A percentile compares a stretch with the other conserved stretches of the same genome.
Evolutionary conservation across 1,140 invertebrate species (phyloP).

Genomic region (Aphelinus certus): DNA sequence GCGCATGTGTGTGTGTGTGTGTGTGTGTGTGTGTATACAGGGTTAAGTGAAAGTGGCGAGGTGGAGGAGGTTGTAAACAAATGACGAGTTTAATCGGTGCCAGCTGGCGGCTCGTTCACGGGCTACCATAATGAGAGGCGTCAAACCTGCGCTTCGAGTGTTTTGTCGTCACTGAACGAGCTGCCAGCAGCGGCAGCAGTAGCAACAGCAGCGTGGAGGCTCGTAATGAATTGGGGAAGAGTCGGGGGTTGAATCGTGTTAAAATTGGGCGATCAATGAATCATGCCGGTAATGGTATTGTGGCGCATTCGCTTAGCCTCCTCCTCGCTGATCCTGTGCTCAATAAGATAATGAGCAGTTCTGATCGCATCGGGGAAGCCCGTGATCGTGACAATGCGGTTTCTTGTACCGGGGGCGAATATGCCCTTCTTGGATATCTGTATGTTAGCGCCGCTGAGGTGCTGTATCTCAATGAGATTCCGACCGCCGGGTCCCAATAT

Average conservation of each 20-base stretch:
- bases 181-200: constrained; percentile 10
- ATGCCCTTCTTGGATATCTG: constrained; percentile 99
- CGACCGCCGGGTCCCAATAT: constrained; percentile 95
- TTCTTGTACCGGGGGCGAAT: constrained; percentile 94
- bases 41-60: constrained; percentile 35
- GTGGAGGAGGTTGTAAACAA: constrained; percentile 40
- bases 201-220: constrained; percentile 5
- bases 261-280: constrained; percentile 63
- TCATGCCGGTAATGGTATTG: constrained; percentile 81
- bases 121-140: no score
- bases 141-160: no score
- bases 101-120: constrained; percentile 39
- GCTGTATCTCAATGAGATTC: constrained; percentile 96
- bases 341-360: constrained; percentile 93
- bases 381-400: constrained; percentile 95
- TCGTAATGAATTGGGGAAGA: constrained; percentile 27
- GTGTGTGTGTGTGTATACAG: constrained; percentile 35
- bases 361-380: constrained; percentile 87
- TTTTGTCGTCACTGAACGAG: constrained; percentile 3
- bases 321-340: constrained; percentile 94
- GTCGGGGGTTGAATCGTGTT: constrained; percentile 17
- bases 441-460: constrained; percentile 94
- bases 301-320: constrained; percentile 92
- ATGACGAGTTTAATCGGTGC: constrained; percentile 36
- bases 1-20: constrained; percentile 19